These are phyloP conservation scores for Chaenocephalus aceratus DNA, from an alignment of 2,113 vertebrate species.

Conservation along the genomic window DNA sequence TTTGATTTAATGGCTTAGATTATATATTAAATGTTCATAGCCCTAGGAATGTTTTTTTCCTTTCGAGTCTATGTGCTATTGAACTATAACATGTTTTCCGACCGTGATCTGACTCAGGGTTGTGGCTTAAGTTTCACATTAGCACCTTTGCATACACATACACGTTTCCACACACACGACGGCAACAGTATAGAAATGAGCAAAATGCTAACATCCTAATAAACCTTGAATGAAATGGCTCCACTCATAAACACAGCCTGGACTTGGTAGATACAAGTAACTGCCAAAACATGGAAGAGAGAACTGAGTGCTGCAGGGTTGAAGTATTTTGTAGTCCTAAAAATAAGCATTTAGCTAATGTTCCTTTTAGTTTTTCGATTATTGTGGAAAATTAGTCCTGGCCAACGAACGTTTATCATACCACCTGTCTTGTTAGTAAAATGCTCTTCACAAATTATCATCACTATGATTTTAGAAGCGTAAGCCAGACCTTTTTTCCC, in stretches of 20 bases:
- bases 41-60: conserved; percentile 45
- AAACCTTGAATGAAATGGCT: conserved; percentile 26
- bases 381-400: too few species aligned
- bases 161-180: conserved; percentile 52
- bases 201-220: conserved; percentile 41
- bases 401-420: too few species aligned
- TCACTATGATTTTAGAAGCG: too few species aligned
- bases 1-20: conserved; percentile 52
- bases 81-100: conserved; percentile 63
- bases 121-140: conserved; percentile 68
- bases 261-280: conserved; percentile 40
- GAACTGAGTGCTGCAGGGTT: too few species aligned
- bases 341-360: too few species aligned
- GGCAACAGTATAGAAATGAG: conserved; percentile 66
- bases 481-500: too few species aligned
- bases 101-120: conserved; percentile 53
- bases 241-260: conserved; percentile 18
- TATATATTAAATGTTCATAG: conserved; percentile 35
- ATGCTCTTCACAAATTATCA: too few species aligned
- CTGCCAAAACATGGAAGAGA: conserved; percentile 47
- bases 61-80: conserved; percentile 41
- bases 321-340: too few species aligned
- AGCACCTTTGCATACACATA: conserved; percentile 54
- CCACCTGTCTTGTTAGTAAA: too few species aligned
- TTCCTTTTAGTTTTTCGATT: too few species aligned